Base-by-base conservation (phyloP, 2,797 vertebrate genomes). In the Morelia viridis region DNA sequence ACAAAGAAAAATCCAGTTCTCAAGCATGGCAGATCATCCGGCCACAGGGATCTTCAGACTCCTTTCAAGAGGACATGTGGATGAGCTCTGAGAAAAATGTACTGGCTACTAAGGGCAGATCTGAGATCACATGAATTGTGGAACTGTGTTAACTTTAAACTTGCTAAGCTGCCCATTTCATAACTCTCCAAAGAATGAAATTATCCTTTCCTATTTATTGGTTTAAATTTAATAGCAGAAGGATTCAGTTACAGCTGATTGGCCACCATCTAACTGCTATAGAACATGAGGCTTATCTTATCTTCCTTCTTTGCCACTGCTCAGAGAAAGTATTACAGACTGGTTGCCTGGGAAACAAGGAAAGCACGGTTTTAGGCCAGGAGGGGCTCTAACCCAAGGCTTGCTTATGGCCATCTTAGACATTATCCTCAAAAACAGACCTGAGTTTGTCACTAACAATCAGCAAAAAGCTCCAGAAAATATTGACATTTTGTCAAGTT, bases 301-400 rank as follows among this genome's bases (percentile, higher is more conserved):
- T 90, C 92, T 90, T 64, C 85, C 50, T 92, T 31, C 68, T 90
- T 64, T 88, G 71, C 50, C 64, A 83, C 1, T 65, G 68, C 68
- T 90, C 71, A 57, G 68, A 76, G 58, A 80, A 87, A 65, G 46
- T 31, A 88, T 84, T 92, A 88, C 57, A 88, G 90, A 84, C 89
- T 58, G 60, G 92, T 92, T 92, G 92, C 85, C 92, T 92, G 85
- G 92, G 92, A 92, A 85, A 92, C 85, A 50, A 64, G 62, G 41
- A 80, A 87, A 85, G 22, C 58, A 15, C 31, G 88, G 85, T 61
- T 87, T 89, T 57, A 46, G 92, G 26, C 83, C 31, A 92, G 17
- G n/a, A 22, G 58, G 31, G 56, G 9, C 28, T 92, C 41, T 62
- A 50, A 76, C 84, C 85, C 31, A 62, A 61, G 68, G 35, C 17